Conservation (phyloP, 2,113 vertebrate genomes). For the Caranx ignobilis region DNA sequence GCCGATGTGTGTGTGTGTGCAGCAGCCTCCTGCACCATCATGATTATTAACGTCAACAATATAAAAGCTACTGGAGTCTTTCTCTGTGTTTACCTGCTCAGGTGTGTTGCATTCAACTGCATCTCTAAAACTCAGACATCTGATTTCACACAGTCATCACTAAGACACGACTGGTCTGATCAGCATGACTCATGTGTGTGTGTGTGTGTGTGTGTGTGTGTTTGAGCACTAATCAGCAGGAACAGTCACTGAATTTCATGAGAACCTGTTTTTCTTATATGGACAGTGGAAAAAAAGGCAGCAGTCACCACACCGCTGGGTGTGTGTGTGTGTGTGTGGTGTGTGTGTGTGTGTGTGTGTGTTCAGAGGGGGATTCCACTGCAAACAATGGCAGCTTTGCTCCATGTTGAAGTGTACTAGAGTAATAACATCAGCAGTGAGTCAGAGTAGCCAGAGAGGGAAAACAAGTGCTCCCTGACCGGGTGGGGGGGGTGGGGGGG, state of each 20-base stretch:
- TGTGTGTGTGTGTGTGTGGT: slow-evolving; percentile 18
- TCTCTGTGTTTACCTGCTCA: no score
- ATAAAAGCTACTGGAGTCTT: no score
- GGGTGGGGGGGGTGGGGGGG: neutral
- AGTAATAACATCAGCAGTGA: slow-evolving; percentile 55
- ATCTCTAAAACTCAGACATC: no score
- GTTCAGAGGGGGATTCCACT: slow-evolving; percentile 37
- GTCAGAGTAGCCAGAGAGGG: slow-evolving; percentile 52
- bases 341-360: neutral
- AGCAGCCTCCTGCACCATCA: no score
- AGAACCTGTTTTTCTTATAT: slow-evolving; percentile 47
- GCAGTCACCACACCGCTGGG: slow-evolving; percentile 21
- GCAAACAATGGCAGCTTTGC: slow-evolving; percentile 57
- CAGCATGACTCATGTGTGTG: no score
- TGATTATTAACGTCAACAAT: no score
- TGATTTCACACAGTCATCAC: no score
- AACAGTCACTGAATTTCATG: slow-evolving; percentile 11
- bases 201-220: neutral
- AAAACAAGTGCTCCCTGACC: slow-evolving; percentile 44
- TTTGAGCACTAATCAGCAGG: neutral
- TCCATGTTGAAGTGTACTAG: neutral
- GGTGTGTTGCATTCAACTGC: no score
- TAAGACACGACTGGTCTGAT: no score
- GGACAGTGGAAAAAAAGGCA: slow-evolving; percentile 41
- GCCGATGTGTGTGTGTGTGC: neutral